Evolutionary conservation across 2,888 invertebrate species (phyloP), one percentile per base, ranked within the genome.

Genomic region (Leptinotarsa tumamoca): DNA sequence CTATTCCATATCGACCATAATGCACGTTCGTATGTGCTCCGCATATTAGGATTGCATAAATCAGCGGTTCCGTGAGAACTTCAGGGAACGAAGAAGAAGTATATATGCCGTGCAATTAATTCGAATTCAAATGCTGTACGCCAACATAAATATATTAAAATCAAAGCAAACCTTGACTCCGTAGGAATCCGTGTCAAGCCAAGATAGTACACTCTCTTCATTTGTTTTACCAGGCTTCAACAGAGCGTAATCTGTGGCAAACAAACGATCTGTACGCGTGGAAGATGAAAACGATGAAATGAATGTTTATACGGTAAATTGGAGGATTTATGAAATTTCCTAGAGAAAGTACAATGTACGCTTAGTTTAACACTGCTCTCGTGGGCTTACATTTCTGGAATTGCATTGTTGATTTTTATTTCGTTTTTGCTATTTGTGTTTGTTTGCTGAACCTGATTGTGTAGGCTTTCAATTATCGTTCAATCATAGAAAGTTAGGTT

Each of bases 151-250:
- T 72, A 56, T 68, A 68, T 68, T 14, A 58, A 70, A 71, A 74
- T 56, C 58, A 71, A 71, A 75, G 67, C 27, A 27, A 68, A 54
- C 75, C 75, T 75, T 75, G 75, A 75, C 75, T 75, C 71, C 52
- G 51, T 50, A 71, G 67, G 75, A 75, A 75, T 75, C 61, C 68
- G 17, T 73, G 72, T 33, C 68, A 51, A 68, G 61, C 68, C 15
- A 73, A 27, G 27, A 58, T 58, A 58, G 23, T 50, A 58, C 63
- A 63, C 43, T 63, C 63, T 63, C 63, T 13, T 63, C 63, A 43
- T 71, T 33, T 71, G 66, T 66, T 71, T 71, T 71, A 67, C 58
- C 52, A 54, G 66, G 33, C 14, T 51, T 61, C 15, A 52, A 63
- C 23, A 61, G 66, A 71, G 50, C 51, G 43, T 61, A 63, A 50